Conservation (phyloP, 2,797 vertebrate genomes). For the Scarus forsteni region DNA sequence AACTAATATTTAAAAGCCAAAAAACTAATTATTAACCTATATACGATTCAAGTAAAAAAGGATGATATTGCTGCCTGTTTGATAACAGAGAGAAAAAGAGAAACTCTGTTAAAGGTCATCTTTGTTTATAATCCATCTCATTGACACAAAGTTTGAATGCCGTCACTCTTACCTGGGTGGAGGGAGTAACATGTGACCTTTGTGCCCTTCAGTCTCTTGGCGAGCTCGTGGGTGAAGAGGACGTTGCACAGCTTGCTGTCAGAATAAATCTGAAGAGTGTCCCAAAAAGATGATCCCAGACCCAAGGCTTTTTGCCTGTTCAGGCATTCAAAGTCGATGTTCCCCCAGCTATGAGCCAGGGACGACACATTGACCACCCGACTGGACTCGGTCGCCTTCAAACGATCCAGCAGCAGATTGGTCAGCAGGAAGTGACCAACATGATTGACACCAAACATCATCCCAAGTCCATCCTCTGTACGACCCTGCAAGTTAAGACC, state of each 20-base stretch:
- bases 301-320: constrained; percentile 70
- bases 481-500: constrained; percentile 62
- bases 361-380: constrained; percentile 76
- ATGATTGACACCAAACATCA: constrained; percentile 82
- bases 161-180: constrained; percentile 72
- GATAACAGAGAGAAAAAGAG: too few species aligned
- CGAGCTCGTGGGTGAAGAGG: constrained; percentile 78
- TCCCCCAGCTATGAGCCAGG: constrained; percentile 49
- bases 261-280: constrained; percentile 50
- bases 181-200: constrained; percentile 73
- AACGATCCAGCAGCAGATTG: constrained; percentile 69
- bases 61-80: too few species aligned
- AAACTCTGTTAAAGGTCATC: too few species aligned
- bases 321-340: constrained; percentile 74
- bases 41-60: too few species aligned
- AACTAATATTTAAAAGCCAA: too few species aligned
- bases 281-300: constrained; percentile 14
- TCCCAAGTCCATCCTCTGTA: constrained; percentile 76
- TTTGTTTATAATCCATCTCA: too few species aligned
- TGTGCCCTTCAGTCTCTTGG: constrained; percentile 70
- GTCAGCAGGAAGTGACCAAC: constrained; percentile 81
- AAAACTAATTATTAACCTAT: too few species aligned
- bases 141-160: neutral
- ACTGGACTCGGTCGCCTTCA: constrained; percentile 71
- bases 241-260: constrained; percentile 81